Conservation (phyloP, 1,140 invertebrate species). For the Procambarus virginalis region DNA sequence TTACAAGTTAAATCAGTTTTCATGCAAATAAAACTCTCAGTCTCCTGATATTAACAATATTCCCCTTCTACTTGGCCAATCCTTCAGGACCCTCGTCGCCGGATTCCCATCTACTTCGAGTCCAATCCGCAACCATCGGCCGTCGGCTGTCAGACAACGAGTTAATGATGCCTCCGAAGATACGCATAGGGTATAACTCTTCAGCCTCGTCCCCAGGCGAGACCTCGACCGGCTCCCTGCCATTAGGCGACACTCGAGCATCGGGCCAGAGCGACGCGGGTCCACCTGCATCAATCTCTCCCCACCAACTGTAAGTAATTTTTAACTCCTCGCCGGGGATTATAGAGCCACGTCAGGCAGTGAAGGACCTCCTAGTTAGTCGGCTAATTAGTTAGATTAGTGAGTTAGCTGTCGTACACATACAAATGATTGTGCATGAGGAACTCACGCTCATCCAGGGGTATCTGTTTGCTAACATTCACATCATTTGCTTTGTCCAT, state of each 20-base stretch:
- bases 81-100: conserved; percentile 82
- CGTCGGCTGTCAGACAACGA: conserved; percentile 93
- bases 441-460: too few species aligned
- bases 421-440: too few species aligned
- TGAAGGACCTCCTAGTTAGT: too few species aligned
- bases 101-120: conserved; percentile 90
- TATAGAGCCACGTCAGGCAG: too few species aligned
- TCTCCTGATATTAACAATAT: background rate
- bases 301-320: conserved; percentile 77
- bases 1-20: too few species aligned
- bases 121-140: conserved; percentile 83
- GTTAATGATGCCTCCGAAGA: conserved; percentile 89
- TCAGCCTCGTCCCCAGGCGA: conserved; percentile 86
- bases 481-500: too few species aligned
- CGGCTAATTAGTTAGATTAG: too few species aligned
- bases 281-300: conserved; percentile 89
- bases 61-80: conserved; percentile 76
- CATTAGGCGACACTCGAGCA: conserved; percentile 89
- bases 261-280: conserved; percentile 89
- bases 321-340: too few species aligned
- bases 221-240: conserved; percentile 82
- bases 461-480: too few species aligned
- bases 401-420: too few species aligned
- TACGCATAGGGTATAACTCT: conserved; percentile 85
- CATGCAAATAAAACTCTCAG: too few species aligned